phyloP scores from a whole-genome alignment of 2,797 vertebrate genomes.

The Acanthurus lineatus region DNA sequence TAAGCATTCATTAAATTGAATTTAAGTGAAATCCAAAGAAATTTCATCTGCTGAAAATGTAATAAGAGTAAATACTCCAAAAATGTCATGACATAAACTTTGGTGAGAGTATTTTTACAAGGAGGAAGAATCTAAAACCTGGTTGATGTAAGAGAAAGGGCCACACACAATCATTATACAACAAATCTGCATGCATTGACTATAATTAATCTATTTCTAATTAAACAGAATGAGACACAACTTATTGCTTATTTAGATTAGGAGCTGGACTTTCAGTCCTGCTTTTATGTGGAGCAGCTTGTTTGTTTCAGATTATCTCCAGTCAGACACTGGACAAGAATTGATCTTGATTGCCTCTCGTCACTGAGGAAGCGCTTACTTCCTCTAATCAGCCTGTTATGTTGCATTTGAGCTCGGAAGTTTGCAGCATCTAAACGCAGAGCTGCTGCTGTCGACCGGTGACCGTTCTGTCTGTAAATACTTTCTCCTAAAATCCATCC shows the following conservation, averaged over 20 bases:
- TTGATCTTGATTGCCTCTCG: slow-evolving; percentile 16
- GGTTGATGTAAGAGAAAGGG: too few species aligned
- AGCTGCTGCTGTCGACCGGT: slow-evolving; percentile 5
- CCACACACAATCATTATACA: not conserved
- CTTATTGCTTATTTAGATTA: too few species aligned
- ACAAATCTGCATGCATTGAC: not conserved
- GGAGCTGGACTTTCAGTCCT: too few species aligned
- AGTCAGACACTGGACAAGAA: not conserved
- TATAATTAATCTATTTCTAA: slow-evolving; percentile 2
- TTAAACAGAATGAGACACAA: not conserved
- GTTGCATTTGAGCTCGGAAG: slow-evolving; percentile 41
- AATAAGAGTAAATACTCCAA: not conserved
- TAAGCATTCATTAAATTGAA: not conserved
- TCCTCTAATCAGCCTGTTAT: slow-evolving; percentile 25
- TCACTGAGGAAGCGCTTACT: slow-evolving; percentile 9
- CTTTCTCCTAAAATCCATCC: slow-evolving; percentile 24
- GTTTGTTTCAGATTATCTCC: not conserved
- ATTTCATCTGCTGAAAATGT: not conserved
- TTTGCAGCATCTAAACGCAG: slow-evolving; percentile 32
- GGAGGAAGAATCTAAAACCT: too few species aligned
- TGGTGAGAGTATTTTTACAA: too few species aligned
- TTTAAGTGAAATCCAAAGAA: not conserved
- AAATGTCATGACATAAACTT: not conserved
- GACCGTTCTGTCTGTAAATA: slow-evolving; percentile 4
- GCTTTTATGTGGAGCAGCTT: too few species aligned